These are phyloP conservation scores for Latrodectus elegans DNA, from an alignment of 2,888 invertebrate species.

Conservation along the genomic window DNA sequence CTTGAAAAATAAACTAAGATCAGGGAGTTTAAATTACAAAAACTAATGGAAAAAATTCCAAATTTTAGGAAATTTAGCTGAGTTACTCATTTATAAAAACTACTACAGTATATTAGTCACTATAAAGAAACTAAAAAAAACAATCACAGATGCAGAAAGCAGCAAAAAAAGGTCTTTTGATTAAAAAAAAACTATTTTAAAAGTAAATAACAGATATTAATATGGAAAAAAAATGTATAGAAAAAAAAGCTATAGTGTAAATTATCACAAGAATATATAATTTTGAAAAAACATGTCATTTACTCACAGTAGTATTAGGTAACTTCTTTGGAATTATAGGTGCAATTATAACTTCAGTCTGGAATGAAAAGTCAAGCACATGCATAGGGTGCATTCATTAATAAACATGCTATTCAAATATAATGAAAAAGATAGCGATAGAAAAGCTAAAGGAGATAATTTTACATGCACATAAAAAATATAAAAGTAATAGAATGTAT, in stretches of 20 bases:
- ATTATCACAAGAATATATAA: neutral
- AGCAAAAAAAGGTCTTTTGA: too few relatives aligned
- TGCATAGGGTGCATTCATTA: conserved; percentile 30
- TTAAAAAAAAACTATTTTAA: neutral
- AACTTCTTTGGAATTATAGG: conserved; percentile 54
- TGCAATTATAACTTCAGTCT: conserved; percentile 52
- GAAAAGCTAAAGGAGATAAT: neutral
- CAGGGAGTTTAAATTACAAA: too few relatives aligned
- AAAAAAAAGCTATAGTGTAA: neutral
- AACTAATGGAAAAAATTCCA: too few relatives aligned
- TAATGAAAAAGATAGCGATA: neutral
- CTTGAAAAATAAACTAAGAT: too few relatives aligned
- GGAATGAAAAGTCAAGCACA: conserved; percentile 39
- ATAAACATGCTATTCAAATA: neutral
- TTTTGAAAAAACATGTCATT: conserved; percentile 8
- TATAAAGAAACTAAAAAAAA: too few relatives aligned
- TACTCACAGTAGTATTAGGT: conserved; percentile 53
- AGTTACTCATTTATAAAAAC: too few relatives aligned
- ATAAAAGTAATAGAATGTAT: neutral
- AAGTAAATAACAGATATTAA: neutral
- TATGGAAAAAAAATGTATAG: neutral
- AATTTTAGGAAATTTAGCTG: too few relatives aligned
- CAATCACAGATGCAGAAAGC: too few relatives aligned
- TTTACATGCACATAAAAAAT: neutral
- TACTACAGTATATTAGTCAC: too few relatives aligned